phyloP scores from a whole-genome alignment of 2,113 vertebrate genomes.

The Rhodinocichla rosea region DNA sequence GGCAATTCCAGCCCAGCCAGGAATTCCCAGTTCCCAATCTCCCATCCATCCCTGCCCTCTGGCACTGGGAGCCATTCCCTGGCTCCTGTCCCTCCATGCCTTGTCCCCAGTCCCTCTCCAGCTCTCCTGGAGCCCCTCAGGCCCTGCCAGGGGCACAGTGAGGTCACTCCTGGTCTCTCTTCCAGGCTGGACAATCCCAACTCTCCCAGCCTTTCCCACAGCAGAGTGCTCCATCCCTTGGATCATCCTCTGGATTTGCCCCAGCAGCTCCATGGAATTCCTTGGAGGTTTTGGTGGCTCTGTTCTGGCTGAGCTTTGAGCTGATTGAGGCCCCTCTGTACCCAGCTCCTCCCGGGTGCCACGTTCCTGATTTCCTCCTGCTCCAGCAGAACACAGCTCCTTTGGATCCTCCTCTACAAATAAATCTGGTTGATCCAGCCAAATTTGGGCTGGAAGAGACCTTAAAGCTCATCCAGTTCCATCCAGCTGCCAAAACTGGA shows the following conservation, averaged over 20 bases:
- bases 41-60: background rate
- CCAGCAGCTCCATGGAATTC: background rate
- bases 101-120: background rate
- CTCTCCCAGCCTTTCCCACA: background rate
- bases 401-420: background rate
- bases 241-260: background rate
- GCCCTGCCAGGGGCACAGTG: accelerated
- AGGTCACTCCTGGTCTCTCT: background rate
- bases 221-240: background rate
- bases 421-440: accelerated
- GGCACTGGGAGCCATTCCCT: background rate
- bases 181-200: background rate
- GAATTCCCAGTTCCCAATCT: background rate
- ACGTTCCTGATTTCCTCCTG: background rate
- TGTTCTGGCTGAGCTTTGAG: background rate
- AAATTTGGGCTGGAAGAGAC: background rate
- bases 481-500: background rate
- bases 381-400: background rate
- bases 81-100: background rate
- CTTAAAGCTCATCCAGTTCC: background rate
- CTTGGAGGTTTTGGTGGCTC: too few species aligned
- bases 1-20: background rate
- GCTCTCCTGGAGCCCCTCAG: background rate
- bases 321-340: accelerated
- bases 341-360: accelerated